Percentiles rank a stretch among this genome's conserved stretches.
Evolutionary conservation across 2,113 vertebrate genomes (phyloP).

Genomic region (Phainopepla nitens): DNA sequence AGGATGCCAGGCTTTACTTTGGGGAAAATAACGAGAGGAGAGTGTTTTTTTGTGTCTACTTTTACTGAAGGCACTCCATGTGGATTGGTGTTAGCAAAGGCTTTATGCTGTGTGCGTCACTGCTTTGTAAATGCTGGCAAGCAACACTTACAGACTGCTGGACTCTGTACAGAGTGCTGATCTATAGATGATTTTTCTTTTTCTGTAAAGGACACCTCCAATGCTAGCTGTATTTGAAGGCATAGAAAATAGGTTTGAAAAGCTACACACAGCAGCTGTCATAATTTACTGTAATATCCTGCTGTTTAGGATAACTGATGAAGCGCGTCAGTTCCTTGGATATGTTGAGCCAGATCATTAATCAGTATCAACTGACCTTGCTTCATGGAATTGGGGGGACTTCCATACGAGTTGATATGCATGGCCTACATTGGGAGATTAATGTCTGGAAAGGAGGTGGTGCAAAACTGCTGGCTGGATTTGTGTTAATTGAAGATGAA

Average conservation of each 20-base stretch:
- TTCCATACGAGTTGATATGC: accelerated
- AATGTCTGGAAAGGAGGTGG: not conserved
- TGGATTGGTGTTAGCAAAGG: not conserved
- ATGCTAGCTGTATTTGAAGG: not conserved
- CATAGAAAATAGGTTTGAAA: not conserved
- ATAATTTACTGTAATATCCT: not conserved
- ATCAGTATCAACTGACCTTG: not conserved
- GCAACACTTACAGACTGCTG: not conserved
- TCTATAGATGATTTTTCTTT: not conserved
- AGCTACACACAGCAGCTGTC: not conserved
- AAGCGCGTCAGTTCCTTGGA: not conserved
- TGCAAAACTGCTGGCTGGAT: not conserved
- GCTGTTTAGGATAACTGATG: not conserved
- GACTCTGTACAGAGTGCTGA: not conserved
- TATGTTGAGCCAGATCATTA: not conserved
- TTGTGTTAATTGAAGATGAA: not conserved
- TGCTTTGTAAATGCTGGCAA: not conserved
- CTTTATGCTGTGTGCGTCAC: not conserved
- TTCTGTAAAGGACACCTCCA: not conserved
- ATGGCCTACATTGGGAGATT: not conserved
- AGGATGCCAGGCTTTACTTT: not conserved
- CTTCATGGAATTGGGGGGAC: not conserved
- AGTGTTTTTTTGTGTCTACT: not conserved
- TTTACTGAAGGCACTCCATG: not conserved
- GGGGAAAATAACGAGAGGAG: not conserved